Percentiles rank a stretch among this genome's conserved stretches.
Evolutionary conservation across 37 sponge, comb jelly and placozoan genomes (phyloP).

Genomic region (Petrosia ficiformis): DNA sequence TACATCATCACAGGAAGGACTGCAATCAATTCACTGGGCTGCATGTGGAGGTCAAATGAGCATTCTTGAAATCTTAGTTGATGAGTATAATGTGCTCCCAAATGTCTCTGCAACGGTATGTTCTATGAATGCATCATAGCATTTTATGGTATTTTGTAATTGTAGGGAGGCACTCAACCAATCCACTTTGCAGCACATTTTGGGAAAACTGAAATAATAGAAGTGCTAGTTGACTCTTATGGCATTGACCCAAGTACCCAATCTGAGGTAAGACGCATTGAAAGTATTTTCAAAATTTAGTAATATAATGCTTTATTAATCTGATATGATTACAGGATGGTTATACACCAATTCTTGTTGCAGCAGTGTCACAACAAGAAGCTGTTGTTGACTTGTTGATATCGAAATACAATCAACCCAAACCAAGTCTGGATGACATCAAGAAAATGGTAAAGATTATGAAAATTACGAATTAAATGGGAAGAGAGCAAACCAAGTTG

Average conservation of each 20-base stretch:
- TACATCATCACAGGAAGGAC: not conserved
- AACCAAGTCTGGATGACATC: not conserved
- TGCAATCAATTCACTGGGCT: slow-evolving; percentile 7
- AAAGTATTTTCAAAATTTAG: not conserved
- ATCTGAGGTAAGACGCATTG: no score
- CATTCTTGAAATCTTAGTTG: slow-evolving; percentile 12
- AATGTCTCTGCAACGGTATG: not conserved
- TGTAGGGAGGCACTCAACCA: not conserved
- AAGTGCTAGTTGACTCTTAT: slow-evolving; percentile 18
- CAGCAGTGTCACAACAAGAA: not conserved
- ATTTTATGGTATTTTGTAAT: no score
- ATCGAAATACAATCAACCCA: not conserved
- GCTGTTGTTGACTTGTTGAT: slow-evolving; percentile 5
- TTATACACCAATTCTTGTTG: slow-evolving; percentile 8
- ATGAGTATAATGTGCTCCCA: not conserved
- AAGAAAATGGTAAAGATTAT: no score
- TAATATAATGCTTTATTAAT: not conserved
- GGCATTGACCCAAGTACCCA: not conserved
- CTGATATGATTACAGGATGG: slow-evolving; percentile 38
- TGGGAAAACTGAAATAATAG: not conserved
- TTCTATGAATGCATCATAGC: no score
- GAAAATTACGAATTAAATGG: no score
- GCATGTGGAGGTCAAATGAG: not conserved
- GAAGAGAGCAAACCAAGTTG: no score
- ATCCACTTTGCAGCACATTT: slow-evolving; percentile 9